Base-by-base conservation (phyloP, 2,888 invertebrate species). In the Andrena hattorfiana region DNA sequence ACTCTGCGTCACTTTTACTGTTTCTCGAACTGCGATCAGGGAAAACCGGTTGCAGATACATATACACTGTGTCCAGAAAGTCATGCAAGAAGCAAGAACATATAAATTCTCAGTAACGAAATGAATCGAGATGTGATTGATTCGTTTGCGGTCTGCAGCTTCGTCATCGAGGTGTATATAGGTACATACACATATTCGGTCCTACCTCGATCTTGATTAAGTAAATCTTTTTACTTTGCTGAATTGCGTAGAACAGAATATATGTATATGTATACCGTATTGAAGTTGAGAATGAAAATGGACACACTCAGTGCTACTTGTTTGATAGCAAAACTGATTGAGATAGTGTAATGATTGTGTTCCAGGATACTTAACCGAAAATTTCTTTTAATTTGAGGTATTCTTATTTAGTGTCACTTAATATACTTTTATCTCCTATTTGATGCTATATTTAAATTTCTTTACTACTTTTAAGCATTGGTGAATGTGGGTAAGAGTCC, bases 21-120 rank as follows among this genome's bases (percentile, higher is more conserved):
- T 49, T 32, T 49, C 49, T 20, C 63, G 23, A 48, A n/a, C 20
- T 35, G 23, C 23, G 35, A 54, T 32, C 32, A 6, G 66, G 42
- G 32, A 51, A 76, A 73, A 81, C 68, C 68, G 64, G 77, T 72
- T 59, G 77, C n/a, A 54, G 60, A 4, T 2, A 66, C 16, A 28
- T 66, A 30, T 23, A 64, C 30, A 30, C 35, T 32, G 62, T 62
- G 62, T 13, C n/a, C 8, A 32, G 56, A 56, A 26, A 56, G 23
- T 23, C 8, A 26, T 20, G 23, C 8, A 23, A 23, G 10, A 20
- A 10, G 4, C 26, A 13, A 56, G 23, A 26, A 23, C 10, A 56
- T 23, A 26, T 13, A 56, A 56, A 23, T 56, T 54, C 8, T 8
- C n/a, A 20, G 51, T 8, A 51, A 7, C 2, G 20, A 54, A 54